Percentiles rank a stretch among this genome's conserved stretches.
Conservation (phyloP, 2,797 vertebrate genomes). For the Tangara arthus region DNA sequence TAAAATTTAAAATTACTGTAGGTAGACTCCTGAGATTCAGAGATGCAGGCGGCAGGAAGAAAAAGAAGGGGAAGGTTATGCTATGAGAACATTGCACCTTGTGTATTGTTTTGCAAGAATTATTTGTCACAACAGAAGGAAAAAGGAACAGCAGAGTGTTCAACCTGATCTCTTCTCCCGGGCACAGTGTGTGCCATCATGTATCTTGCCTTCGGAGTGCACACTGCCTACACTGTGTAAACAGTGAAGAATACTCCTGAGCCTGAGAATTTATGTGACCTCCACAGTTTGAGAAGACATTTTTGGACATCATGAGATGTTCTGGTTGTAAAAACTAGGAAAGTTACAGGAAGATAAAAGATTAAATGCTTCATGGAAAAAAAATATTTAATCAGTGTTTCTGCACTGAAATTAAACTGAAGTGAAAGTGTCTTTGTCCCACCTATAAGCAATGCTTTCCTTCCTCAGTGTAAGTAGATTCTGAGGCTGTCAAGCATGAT, state of each 20-base stretch:
- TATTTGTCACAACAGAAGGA: neutral
- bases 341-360: neutral
- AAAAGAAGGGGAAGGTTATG: neutral
- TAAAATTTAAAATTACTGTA: neutral
- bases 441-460: neutral
- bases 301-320: neutral
- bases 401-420: neutral
- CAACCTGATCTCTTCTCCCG: neutral
- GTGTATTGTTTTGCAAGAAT: neutral
- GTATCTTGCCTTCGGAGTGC: neutral
- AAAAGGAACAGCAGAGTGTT: neutral
- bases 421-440: neutral
- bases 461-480: neutral
- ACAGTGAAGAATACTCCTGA: neutral
- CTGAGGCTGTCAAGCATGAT: neutral
- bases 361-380: neutral
- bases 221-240: fast-evolving
- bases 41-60: neutral
- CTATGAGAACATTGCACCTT: fast-evolving
- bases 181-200: too few species aligned
- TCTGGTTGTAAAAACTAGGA: neutral
- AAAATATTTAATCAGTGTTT: neutral
- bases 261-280: neutral
- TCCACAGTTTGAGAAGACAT: neutral
- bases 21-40: neutral